phyloP scores from a whole-genome alignment of 2,888 invertebrate genomes.

The Norana najaformis region DNA sequence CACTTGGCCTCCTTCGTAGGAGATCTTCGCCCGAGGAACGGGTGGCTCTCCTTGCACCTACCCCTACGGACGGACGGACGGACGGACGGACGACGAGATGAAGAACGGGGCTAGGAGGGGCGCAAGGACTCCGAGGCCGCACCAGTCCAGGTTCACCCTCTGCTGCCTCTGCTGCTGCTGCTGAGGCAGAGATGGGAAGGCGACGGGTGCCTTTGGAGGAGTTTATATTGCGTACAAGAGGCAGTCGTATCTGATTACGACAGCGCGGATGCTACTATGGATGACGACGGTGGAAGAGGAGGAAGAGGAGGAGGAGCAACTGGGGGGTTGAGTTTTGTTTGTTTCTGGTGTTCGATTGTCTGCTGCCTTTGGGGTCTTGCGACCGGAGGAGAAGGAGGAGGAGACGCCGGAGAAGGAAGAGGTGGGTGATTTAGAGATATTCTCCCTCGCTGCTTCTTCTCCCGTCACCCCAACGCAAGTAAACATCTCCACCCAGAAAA shows the following conservation, averaged over 20 bases:
- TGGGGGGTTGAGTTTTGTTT: background rate
- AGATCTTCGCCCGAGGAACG: background rate
- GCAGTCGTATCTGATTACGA: background rate
- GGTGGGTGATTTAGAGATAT: background rate
- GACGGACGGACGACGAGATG: background rate
- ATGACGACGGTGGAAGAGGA: background rate
- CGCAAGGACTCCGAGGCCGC: background rate
- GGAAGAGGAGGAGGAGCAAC: background rate
- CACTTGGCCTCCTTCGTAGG: background rate
- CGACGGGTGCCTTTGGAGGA: background rate
- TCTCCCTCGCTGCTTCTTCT: background rate
- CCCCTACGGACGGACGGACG: no score
- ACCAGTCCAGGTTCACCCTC: background rate
- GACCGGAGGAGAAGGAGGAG: background rate
- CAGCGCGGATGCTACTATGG: background rate
- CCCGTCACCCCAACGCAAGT: background rate
- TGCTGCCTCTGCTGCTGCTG: background rate
- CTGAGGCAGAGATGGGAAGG: background rate
- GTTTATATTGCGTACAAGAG: background rate
- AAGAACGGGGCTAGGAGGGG: background rate
- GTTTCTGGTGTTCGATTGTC: constrained; percentile 13
- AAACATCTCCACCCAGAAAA: background rate
- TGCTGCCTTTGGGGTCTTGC: constrained; percentile 6
- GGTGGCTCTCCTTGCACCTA: background rate
- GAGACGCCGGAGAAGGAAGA: background rate